Conservation (phyloP, 1,140 invertebrate genomes). For the Parasteatoda tepidariorum region DNA sequence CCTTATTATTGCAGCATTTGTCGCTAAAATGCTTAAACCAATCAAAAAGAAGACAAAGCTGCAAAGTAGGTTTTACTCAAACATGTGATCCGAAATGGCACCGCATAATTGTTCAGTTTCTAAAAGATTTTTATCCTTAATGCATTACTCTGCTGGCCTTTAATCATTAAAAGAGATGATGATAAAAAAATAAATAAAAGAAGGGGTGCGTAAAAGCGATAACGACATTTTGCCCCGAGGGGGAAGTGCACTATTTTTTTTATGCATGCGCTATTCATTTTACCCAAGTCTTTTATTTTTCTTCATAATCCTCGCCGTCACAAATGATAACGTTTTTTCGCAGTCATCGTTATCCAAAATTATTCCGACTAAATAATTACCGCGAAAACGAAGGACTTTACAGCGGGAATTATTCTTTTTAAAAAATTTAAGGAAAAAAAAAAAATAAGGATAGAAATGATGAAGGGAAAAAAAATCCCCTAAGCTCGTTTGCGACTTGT, state of each 20-base stretch:
- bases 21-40: no score
- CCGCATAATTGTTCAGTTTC: slow-evolving; percentile 36
- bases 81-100: slow-evolving; percentile 43
- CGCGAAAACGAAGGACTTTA: slow-evolving; percentile 35
- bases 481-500: slow-evolving; percentile 57
- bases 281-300: slow-evolving; percentile 24
- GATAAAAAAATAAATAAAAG: no score
- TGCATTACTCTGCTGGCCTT: slow-evolving; percentile 49
- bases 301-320: slow-evolving; percentile 56
- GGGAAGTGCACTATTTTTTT: slow-evolving; percentile 17
- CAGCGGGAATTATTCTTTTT: slow-evolving; percentile 29
- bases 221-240: slow-evolving; percentile 52
- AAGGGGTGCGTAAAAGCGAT: slow-evolving; percentile 51
- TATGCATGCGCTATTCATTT: not conserved
- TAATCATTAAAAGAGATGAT: slow-evolving; percentile 61
- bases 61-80: no score
- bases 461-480: not conserved
- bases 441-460: not conserved
- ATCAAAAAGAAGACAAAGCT: no score
- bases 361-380: slow-evolving; percentile 60
- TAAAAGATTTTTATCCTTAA: slow-evolving; percentile 44
- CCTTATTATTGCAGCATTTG: no score
- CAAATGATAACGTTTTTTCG: slow-evolving; percentile 46
- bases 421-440: not conserved
- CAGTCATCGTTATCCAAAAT: slow-evolving; percentile 56